These are phyloP conservation scores for Cyprinodon tularosa DNA, from an alignment of 2,113 vertebrate species.

Conservation along the genomic window DNA sequence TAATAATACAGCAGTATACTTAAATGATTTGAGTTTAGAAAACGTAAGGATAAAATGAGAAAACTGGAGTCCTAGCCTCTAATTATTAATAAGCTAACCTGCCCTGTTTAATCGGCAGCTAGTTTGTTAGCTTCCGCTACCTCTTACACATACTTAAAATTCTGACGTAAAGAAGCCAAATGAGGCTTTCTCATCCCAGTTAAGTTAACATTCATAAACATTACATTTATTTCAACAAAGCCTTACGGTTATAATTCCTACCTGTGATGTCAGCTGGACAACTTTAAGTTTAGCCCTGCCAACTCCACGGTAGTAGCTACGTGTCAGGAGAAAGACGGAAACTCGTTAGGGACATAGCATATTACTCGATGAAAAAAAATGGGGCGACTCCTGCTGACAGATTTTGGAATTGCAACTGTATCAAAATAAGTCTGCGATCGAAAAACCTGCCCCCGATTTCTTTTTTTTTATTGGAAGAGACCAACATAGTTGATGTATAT, in stretches of 20 bases:
- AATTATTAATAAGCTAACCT: conserved; percentile 22
- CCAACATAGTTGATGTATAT: background rate
- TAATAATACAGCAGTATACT: background rate
- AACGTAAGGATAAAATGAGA: background rate
- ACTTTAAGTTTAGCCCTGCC: conserved; percentile 42
- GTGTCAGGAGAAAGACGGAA: conserved; percentile 76
- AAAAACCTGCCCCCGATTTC: background rate
- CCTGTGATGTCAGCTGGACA: conserved; percentile 47
- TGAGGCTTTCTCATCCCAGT: background rate
- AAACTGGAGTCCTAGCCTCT: background rate
- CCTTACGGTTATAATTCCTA: conserved; percentile 5
- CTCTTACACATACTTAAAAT: background rate
- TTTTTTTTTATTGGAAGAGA: background rate
- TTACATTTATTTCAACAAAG: background rate
- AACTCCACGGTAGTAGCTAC: conserved; percentile 71
- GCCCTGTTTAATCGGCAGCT: conserved; percentile 33
- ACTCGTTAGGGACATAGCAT: conserved; percentile 4
- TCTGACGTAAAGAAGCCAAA: background rate
- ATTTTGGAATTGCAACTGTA: conserved; percentile 5
- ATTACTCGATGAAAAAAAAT: background rate
- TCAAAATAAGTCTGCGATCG: background rate
- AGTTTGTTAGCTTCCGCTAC: conserved; percentile 38
- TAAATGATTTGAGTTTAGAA: background rate
- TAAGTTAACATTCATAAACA: too few relatives aligned
- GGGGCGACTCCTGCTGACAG: background rate